A percentile compares a stretch with the other conserved stretches of the same genome.
These are phyloP conservation scores for Lasiurus cinereus DNA, from an alignment of 2,113 vertebrate genomes.

Conservation along the genomic window DNA sequence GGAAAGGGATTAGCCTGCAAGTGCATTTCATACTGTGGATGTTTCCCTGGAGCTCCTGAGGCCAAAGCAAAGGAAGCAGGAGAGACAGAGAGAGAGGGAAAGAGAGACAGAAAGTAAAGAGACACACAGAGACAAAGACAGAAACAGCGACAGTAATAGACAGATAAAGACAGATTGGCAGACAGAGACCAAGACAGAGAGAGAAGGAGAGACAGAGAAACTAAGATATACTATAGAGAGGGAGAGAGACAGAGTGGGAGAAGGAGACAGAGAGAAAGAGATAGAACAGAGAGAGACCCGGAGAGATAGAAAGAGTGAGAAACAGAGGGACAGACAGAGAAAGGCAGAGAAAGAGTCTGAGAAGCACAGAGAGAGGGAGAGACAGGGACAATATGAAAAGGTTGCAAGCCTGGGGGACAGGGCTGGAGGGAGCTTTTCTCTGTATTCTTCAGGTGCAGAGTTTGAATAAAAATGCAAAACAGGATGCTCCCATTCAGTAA, in stretches of 20 bases:
- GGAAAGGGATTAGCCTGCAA: constrained; percentile 67
- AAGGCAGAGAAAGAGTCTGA: constrained; percentile 26
- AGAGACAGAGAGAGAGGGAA: neutral
- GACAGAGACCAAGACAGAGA: constrained; percentile 42
- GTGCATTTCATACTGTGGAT: rapidly evolving
- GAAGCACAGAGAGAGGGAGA: no score
- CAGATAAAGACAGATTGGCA: constrained; percentile 28
- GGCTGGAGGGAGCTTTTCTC: constrained; percentile 33
- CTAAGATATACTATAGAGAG: no score
- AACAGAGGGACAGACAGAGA: constrained; percentile 21
- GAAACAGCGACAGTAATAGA: constrained; percentile 28
- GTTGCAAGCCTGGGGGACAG: neutral
- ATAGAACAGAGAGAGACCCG: neutral
- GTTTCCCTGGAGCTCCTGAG: neutral
- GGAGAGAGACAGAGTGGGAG: neutral
- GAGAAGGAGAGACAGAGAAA: neutral
- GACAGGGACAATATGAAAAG: no score
- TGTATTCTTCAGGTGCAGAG: constrained; percentile 87
- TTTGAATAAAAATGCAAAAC: constrained; percentile 91
- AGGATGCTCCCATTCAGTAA: constrained; percentile 92
- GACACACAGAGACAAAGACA: neutral
- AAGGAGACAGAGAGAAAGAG: neutral
- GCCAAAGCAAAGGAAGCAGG: neutral
- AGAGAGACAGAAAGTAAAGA: constrained; percentile 40
- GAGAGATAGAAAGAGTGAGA: constrained; percentile 38